Evolutionary conservation across 2,888 invertebrate species (phyloP).

Genomic region (Diarsia mendica): DNA sequence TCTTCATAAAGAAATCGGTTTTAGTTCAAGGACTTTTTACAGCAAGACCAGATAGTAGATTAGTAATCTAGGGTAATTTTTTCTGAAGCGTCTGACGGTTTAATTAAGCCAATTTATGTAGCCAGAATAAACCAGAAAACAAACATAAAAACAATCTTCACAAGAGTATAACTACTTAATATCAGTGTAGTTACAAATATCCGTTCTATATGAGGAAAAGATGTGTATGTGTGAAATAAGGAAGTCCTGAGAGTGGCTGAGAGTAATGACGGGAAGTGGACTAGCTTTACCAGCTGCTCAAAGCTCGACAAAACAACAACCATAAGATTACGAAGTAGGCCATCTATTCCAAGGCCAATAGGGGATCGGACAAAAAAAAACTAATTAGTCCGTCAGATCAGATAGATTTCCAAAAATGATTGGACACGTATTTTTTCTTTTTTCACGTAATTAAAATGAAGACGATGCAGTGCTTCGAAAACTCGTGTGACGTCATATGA

Average conservation of each 20-base stretch:
- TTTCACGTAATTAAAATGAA: no score
- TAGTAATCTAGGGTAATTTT: not conserved
- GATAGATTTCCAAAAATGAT: no score
- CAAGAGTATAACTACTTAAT: not conserved
- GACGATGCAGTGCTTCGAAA: no score
- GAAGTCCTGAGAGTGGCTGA: conserved; percentile 10
- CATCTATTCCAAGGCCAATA: no score
- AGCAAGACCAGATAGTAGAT: not conserved
- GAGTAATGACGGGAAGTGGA: not conserved
- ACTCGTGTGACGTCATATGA: no score
- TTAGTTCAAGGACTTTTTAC: not conserved
- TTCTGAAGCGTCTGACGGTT: not conserved
- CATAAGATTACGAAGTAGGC: no score
- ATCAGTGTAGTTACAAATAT: not conserved
- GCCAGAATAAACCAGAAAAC: not conserved
- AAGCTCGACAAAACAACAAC: no score
- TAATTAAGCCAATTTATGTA: no score
- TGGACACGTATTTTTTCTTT: no score
- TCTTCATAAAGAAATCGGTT: no score
- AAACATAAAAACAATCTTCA: not conserved
- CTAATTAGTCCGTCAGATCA: no score
- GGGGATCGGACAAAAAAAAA: no score
- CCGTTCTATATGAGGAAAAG: not conserved
- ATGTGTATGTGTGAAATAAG: not conserved
- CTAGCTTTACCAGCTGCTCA: not conserved